Percentiles rank a stretch among this genome's conserved stretches.
Conservation (phyloP, 2,888 invertebrate genomes). For the Polymixis flavicincta region DNA sequence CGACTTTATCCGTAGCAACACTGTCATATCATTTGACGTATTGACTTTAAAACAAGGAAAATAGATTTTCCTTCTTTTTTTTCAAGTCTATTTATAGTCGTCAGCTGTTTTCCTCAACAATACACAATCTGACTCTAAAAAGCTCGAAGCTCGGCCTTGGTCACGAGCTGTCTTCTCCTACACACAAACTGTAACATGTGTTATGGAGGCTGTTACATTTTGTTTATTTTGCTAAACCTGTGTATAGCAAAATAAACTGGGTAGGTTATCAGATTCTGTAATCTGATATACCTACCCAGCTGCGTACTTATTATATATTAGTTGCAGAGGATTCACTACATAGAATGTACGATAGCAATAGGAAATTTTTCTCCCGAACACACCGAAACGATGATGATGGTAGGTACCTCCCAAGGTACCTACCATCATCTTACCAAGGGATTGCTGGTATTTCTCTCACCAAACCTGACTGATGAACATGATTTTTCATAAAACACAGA, state of each 20-base stretch:
- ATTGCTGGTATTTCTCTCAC: not conserved
- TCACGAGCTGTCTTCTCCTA: not conserved
- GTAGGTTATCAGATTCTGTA: too few relatives aligned
- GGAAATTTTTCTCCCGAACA: not conserved
- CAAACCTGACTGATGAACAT: not conserved
- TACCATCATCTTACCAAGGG: not conserved
- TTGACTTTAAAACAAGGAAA: slow-evolving; percentile 6
- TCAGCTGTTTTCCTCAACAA: slow-evolving; percentile 5
- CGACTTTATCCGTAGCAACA: not conserved
- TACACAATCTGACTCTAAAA: not conserved
- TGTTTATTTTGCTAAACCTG: not conserved
- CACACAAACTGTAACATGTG: slow-evolving; percentile 3
- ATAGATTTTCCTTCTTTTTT: slow-evolving; percentile 1
- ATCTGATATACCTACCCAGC: too few relatives aligned
- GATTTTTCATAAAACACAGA: not conserved
- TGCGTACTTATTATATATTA: too few relatives aligned
- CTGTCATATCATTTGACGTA: not conserved
- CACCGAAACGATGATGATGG: not conserved
- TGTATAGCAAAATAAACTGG: too few relatives aligned
- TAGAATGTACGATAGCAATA: not conserved
- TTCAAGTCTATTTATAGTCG: slow-evolving; percentile 7
- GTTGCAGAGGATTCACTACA: not conserved
- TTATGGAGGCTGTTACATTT: not conserved
- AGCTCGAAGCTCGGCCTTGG: too few relatives aligned
- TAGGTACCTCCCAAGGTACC: too few relatives aligned